phyloP scores from a whole-genome alignment of 2,113 vertebrate species.

The Rhea pennata region DNA sequence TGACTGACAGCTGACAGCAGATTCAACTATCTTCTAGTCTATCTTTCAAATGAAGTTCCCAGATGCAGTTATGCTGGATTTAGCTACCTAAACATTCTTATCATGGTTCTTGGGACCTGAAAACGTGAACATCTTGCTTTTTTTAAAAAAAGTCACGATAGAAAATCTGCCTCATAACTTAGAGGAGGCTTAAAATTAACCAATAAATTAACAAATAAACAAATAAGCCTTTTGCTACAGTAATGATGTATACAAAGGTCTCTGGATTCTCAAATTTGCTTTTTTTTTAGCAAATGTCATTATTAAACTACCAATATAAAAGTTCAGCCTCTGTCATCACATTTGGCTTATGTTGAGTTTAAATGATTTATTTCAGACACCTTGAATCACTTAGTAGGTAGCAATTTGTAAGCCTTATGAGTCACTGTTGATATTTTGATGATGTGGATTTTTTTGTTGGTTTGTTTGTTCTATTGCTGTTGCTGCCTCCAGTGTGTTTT shows the following conservation, averaged over 20 bases:
- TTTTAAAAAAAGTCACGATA: neutral
- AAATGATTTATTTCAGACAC: constrained; percentile 7
- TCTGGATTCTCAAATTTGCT: neutral
- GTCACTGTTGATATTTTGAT: constrained; percentile 33
- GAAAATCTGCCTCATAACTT: neutral
- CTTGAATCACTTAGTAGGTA: neutral
- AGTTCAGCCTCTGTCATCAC: neutral
- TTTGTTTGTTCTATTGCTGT: neutral
- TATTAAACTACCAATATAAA: neutral
- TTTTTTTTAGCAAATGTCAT: neutral
- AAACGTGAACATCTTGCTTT: neutral
- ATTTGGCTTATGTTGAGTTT: neutral
- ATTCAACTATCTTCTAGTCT: neutral
- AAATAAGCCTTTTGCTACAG: neutral
- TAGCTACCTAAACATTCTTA: neutral
- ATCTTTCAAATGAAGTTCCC: neutral
- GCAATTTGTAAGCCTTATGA: constrained; percentile 7
- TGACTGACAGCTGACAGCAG: neutral
- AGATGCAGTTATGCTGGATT: neutral
- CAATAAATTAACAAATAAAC: neutral
- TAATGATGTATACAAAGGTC: neutral
- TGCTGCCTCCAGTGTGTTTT: neutral
- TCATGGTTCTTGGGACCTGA: neutral
- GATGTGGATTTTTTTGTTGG: neutral
- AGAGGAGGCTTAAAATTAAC: neutral